Base-by-base conservation (phyloP, 2,113 vertebrate genomes). In the Macheiramphus alcinus region DNA sequence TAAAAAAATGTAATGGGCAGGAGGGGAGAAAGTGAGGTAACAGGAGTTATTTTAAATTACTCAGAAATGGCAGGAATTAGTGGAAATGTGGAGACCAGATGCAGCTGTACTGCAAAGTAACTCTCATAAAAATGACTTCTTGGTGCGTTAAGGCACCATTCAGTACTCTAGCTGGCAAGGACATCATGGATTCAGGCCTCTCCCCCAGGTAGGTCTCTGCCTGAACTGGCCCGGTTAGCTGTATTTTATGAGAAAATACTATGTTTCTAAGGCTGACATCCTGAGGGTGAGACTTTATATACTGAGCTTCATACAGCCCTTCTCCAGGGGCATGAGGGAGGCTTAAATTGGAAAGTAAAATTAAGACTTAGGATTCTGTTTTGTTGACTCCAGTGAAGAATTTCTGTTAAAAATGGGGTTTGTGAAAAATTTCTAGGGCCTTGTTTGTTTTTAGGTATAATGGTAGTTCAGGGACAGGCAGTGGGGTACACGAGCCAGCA, bases 51-150 rank as follows among this genome's bases (percentile, higher is more conserved):
- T 97, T 97, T 65, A 96, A 97, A 95, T 95, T 96, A 95, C 88
- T 92, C 63, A 93, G 86, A 95, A 97, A 96, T 84, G 81, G 70
- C 67, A 96, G 93, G 91, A 91, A 93, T 94, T 84, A 91, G 63
- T 82, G 90, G 86, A 96, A 97, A 97, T 95, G 74, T 97, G 96
- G 86, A 83, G 92, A 92, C 92, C 95, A 97, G 95, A 96, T 97
- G 97, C 96, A 96, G 94, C 84, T 93, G 86, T 71, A 78, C 67
- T 74, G 94, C 63, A 83, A 90, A 88, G 48, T 66, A 96, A 93
- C 0, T 0, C 90, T 96, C 78, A 90, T 95, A 80, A 94, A 97
- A 96, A 90, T 72, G 9, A 90, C 55, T 93, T 94, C 47, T 90
- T 86, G 71, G 36, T 91, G 80, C 4, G 4, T 88, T 82, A 90